Conservation (phyloP, 1,140 invertebrate species). For the Microplitis mediator region DNA sequence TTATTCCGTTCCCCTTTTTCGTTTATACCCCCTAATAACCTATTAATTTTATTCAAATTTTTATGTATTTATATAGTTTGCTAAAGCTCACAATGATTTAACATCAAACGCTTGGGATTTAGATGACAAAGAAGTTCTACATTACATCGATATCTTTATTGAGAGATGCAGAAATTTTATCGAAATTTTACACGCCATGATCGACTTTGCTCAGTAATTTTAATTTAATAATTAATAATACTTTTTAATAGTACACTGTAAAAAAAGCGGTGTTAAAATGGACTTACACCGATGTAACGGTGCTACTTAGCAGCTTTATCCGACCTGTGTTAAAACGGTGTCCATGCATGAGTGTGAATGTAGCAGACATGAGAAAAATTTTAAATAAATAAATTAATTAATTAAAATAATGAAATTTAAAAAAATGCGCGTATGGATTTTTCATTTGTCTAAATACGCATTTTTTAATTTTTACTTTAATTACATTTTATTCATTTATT, state of each 20-base stretch:
- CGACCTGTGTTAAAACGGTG: no score
- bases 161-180: constrained; percentile 83
- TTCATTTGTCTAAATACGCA: no score
- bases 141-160: constrained; percentile 83
- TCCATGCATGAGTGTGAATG: no score
- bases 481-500: no score
- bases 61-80: constrained; percentile 41
- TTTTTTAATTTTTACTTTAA: no score
- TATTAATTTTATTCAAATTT: neutral
- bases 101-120: constrained; percentile 71
- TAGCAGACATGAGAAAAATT: no score
- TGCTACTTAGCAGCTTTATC: no score
- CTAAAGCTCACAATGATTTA: constrained; percentile 52
- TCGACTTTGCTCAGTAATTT: constrained; percentile 73
- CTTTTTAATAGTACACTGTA: neutral
- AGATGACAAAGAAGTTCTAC: constrained; percentile 80
- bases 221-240: constrained; percentile 8
- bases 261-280: no score
- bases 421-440: no score
- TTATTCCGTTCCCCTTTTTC: neutral
- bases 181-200: constrained; percentile 81
- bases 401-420: no score
- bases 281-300: no score
- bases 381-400: no score
- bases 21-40: neutral